phyloP scores from a whole-genome alignment of 2,888 invertebrate species.

The Parasteatoda lunata region DNA sequence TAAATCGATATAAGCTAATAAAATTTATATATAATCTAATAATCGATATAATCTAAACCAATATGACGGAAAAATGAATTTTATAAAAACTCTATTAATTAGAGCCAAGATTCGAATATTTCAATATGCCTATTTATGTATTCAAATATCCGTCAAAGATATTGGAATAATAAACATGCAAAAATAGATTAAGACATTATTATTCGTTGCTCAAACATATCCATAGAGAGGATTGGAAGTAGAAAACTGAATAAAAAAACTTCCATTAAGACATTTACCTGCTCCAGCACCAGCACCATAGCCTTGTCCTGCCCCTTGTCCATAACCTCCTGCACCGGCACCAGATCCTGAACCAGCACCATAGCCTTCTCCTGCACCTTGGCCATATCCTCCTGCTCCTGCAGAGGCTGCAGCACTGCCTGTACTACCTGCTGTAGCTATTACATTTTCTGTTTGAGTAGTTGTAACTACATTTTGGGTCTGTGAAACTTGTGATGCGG shows the following conservation, averaged over 20 bases:
- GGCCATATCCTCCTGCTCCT: neutral
- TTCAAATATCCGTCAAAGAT: neutral
- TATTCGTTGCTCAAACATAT: neutral
- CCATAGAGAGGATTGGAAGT: neutral
- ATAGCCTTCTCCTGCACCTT: conserved; percentile 9
- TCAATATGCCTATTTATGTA: too few species aligned
- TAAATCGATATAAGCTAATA: too few species aligned
- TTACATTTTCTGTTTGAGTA: neutral
- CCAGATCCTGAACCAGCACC: neutral
- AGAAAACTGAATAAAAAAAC: neutral
- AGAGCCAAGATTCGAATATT: too few species aligned
- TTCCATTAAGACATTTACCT: neutral
- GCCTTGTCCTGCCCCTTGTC: neutral
- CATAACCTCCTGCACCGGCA: conserved; percentile 8
- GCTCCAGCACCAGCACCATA: conserved; percentile 4
- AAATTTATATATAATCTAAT: too few species aligned
- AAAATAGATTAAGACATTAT: neutral
- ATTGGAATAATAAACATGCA: neutral
- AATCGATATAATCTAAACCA: too few species aligned
- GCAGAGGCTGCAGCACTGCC: neutral
- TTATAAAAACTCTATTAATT: too few species aligned
- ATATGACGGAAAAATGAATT: too few species aligned
- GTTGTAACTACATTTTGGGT: neutral
- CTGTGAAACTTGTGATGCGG: too few species aligned
- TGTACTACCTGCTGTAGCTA: neutral